Evolutionary conservation across 2,797 vertebrate species (phyloP).

Genomic region (Aeoliscus strigatus): DNA sequence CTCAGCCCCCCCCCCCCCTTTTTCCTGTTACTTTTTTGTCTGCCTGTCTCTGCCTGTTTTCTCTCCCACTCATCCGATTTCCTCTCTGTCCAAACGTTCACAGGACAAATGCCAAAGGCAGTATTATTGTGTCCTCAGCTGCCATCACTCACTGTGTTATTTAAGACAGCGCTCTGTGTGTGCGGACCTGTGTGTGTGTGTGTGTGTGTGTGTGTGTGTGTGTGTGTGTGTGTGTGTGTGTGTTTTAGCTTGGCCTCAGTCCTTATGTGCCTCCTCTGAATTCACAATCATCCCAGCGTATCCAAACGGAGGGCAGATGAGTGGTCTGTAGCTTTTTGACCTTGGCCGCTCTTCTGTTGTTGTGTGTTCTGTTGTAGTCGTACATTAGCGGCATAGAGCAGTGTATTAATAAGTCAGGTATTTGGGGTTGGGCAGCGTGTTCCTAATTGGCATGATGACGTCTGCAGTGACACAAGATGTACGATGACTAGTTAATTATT

Average conservation of each 20-base stretch:
- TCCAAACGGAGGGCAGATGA: conserved; percentile 8
- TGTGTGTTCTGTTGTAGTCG: no score
- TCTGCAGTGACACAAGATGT: no score
- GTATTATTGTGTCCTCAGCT: conserved; percentile 68
- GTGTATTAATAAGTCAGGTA: no score
- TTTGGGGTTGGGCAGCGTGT: background rate
- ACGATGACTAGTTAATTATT: no score
- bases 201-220: conserved; percentile 15
- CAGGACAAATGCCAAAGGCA: conserved; percentile 68
- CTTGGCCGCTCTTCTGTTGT: conserved; percentile 15
- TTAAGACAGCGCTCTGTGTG: conserved; percentile 49
- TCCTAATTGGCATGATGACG: no score
- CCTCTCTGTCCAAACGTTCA: conserved; percentile 63
- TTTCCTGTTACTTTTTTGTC: conserved; percentile 27
- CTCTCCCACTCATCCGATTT: conserved; percentile 53
- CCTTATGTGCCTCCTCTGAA: conserved; percentile 42
- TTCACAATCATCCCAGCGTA: conserved; percentile 22
- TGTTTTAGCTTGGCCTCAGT: conserved; percentile 31
- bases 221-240: conserved; percentile 35
- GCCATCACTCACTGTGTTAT: conserved; percentile 67
- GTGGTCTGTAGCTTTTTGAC: conserved; percentile 4
- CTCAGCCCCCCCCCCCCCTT: conserved; percentile 9
- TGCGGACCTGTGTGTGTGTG: conserved; percentile 15
- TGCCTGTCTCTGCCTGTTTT: conserved; percentile 41
- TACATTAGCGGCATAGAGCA: no score